Evolutionary conservation across 2,113 vertebrate species (phyloP).

Genomic region (Lasiurus cinereus): DNA sequence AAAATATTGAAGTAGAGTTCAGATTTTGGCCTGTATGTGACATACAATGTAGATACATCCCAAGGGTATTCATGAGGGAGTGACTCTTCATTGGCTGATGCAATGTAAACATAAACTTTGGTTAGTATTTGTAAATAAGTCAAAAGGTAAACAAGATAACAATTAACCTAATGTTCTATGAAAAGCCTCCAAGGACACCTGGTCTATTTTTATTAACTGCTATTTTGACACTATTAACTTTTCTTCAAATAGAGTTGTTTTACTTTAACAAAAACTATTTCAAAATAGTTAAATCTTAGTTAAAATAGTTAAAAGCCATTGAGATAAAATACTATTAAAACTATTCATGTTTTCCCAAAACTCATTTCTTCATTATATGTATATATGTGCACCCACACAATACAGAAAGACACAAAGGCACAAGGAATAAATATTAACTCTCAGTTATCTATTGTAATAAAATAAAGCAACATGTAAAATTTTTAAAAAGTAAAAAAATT

Average conservation of each 20-base stretch:
- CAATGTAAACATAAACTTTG: not conserved
- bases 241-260: not conserved
- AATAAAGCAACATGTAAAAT: not conserved
- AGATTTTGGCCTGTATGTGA: not conserved
- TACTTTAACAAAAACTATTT: not conserved
- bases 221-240: not conserved
- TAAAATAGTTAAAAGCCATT: not conserved
- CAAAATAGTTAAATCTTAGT: not conserved
- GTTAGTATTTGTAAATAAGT: not conserved
- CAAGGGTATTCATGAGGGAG: not conserved
- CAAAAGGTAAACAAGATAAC: not conserved
- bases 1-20: not conserved
- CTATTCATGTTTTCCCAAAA: not conserved
- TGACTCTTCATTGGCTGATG: not conserved
- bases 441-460: not conserved
- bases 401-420: not conserved
- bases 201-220: not conserved
- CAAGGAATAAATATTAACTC: not conserved
- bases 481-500: not conserved
- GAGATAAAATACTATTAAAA: not conserved
- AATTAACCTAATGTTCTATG: not conserved
- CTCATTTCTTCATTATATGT: not conserved
- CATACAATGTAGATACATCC: not conserved
- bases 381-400: not conserved
- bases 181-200: not conserved